Conservation (phyloP, 2,888 invertebrate genomes). For the Erebia palarica region DNA sequence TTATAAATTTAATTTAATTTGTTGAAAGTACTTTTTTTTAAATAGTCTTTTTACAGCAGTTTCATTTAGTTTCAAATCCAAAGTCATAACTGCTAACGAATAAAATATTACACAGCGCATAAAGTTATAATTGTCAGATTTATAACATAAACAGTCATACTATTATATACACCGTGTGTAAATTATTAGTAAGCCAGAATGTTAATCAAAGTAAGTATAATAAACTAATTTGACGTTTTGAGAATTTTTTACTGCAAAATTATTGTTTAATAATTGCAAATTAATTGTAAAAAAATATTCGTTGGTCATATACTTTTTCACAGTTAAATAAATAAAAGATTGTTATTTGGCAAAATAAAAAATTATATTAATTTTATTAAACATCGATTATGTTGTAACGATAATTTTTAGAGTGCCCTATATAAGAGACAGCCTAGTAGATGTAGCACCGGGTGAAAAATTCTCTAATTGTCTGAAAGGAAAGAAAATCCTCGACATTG, state of each 20-base stretch:
- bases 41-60: neutral
- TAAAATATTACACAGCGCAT: too few species aligned
- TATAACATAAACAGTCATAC: too few species aligned
- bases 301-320: neutral
- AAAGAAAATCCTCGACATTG: slow-evolving; percentile 91
- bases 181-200: too few species aligned
- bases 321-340: neutral
- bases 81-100: too few species aligned
- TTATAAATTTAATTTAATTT: neutral
- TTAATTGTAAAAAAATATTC: too few species aligned
- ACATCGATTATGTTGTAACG: neutral
- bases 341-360: neutral
- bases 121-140: too few species aligned
- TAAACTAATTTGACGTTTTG: too few species aligned
- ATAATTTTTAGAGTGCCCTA: slow-evolving; percentile 84
- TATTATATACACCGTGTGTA: too few species aligned
- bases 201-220: too few species aligned
- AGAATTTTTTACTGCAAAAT: too few species aligned
- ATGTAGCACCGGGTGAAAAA: slow-evolving; percentile 65
- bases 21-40: neutral
- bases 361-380: neutral
- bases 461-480: slow-evolving; percentile 83
- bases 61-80: too few species aligned
- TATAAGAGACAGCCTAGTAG: slow-evolving; percentile 87
- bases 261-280: too few species aligned